Conservation (phyloP, 2,797 vertebrate species). For the Scomberomorus guttatus region DNA sequence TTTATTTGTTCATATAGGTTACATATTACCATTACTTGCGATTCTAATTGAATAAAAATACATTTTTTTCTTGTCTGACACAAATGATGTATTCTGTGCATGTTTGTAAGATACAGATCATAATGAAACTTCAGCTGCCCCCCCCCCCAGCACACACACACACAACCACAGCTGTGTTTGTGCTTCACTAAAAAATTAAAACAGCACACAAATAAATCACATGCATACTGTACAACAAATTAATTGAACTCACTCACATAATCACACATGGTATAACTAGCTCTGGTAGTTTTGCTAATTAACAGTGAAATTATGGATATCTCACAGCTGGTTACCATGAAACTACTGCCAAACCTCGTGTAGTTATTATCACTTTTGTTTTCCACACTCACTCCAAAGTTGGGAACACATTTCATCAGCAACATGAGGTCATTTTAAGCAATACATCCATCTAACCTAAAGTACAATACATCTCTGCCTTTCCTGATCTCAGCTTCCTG, state of each 20-base stretch:
- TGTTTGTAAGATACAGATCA: not conserved
- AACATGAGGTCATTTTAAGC: not conserved
- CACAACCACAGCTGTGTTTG: constrained; percentile 11
- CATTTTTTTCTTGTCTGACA: not conserved
- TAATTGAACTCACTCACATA: not conserved
- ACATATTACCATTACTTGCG: not conserved
- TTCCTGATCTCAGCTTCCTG: not conserved
- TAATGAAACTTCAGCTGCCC: not conserved
- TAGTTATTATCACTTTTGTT: not conserved
- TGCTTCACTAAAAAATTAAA: constrained; percentile 4
- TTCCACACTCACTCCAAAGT: not conserved
- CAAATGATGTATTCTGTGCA: not conserved
- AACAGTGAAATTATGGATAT: constrained; percentile 2
- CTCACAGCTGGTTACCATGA: constrained; percentile 8
- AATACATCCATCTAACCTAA: not conserved
- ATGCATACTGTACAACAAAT: not conserved
- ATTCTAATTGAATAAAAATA: not conserved
- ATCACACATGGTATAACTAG: not conserved
- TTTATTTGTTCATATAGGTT: too few species aligned
- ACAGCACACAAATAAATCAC: constrained; percentile 5
- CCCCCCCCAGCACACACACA: too few species aligned
- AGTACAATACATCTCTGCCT: not conserved
- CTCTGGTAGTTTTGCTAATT: constrained; percentile 11
- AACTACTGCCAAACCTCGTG: not conserved
- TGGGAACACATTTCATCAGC: not conserved